phyloP scores from a whole-genome alignment of 35 echinoderm and acorn worm species.

The Apostichopus japonicus region DNA sequence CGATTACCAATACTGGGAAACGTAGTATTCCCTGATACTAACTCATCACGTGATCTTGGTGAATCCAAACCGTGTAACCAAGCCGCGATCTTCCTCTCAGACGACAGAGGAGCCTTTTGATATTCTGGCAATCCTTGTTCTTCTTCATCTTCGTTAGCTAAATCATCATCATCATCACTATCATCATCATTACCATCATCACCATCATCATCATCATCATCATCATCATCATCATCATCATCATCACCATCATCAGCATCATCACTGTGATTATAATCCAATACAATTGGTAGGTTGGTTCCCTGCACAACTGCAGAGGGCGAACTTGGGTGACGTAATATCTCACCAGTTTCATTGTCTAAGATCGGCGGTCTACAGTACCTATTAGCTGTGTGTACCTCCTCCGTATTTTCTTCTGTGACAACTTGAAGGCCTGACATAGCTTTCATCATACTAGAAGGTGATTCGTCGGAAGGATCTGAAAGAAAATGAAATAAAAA shows the following conservation, averaged over 20 bases:
- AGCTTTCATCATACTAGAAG: not conserved
- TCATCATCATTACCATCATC: too few species aligned
- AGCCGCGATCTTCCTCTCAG: not conserved
- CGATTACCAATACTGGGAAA: conserved; percentile 20
- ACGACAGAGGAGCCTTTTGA: conserved; percentile 1
- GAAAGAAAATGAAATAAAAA: not conserved
- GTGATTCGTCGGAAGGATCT: conserved; percentile 1
- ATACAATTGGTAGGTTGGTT: not conserved
- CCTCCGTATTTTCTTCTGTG: not conserved
- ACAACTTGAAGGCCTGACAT: conserved; percentile 15
- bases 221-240: too few species aligned
- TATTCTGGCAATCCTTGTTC: conserved; percentile 26
- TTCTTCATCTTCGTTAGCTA: not conserved
- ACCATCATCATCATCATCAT: not conserved
- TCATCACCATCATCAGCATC: too few species aligned
- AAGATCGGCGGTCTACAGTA: not conserved
- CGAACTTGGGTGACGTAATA: not conserved
- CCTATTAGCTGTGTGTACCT: not conserved
- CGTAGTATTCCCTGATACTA: not conserved
- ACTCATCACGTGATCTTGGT: not conserved
- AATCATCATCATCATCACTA: not conserved
- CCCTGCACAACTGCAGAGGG: not conserved
- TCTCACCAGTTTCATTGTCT: conserved; percentile 17
- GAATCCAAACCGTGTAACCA: conserved; percentile 13
- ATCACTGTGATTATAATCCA: not conserved